phyloP scores from a whole-genome alignment of 92 coral and sea anemone species.

The Epizoanthus fatuus region DNA sequence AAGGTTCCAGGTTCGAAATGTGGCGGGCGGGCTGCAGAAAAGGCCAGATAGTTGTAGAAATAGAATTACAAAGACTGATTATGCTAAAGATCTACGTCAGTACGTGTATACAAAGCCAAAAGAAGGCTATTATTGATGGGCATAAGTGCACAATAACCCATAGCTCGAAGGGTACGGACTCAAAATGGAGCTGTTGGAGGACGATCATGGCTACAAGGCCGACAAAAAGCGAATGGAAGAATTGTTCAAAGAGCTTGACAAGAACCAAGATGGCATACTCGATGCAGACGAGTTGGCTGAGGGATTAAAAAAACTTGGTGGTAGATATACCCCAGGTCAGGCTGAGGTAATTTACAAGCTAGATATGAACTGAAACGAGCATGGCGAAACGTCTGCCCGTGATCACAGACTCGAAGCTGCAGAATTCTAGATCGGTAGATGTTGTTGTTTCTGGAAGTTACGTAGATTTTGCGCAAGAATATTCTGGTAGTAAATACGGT shows the following conservation, averaged over 20 bases:
- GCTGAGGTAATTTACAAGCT: slow-evolving; percentile 24
- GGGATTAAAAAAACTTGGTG: slow-evolving; percentile 38
- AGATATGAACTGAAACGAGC: too few relatives aligned
- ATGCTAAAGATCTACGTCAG: background rate
- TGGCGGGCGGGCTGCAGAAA: slow-evolving; percentile 11
- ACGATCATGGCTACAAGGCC: slow-evolving; percentile 27
- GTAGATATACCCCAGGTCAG: slow-evolving; percentile 34
- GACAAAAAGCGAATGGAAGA: slow-evolving; percentile 33
- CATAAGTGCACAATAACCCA: background rate
- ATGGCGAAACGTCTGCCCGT: too few relatives aligned
- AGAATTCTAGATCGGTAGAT: too few relatives aligned
- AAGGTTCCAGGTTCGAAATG: slow-evolving; percentile 33
- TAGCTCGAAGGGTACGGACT: too few relatives aligned
- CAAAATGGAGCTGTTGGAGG: background rate
- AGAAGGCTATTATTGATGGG: background rate
- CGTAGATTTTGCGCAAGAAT: too few relatives aligned
- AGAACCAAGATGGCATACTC: slow-evolving; percentile 36
- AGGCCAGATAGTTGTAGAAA: background rate
- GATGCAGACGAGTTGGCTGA: slow-evolving; percentile 44
- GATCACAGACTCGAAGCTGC: too few relatives aligned
- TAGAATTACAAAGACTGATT: background rate
- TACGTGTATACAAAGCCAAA: background rate
- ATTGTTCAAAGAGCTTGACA: slow-evolving; percentile 32
- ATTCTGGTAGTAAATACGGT: too few relatives aligned
- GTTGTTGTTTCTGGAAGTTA: too few relatives aligned